Percentiles rank a stretch among this genome's conserved stretches.
These are phyloP conservation scores for Acanthurus lineatus DNA, from an alignment of 2,797 vertebrate species.

Conservation along the genomic window DNA sequence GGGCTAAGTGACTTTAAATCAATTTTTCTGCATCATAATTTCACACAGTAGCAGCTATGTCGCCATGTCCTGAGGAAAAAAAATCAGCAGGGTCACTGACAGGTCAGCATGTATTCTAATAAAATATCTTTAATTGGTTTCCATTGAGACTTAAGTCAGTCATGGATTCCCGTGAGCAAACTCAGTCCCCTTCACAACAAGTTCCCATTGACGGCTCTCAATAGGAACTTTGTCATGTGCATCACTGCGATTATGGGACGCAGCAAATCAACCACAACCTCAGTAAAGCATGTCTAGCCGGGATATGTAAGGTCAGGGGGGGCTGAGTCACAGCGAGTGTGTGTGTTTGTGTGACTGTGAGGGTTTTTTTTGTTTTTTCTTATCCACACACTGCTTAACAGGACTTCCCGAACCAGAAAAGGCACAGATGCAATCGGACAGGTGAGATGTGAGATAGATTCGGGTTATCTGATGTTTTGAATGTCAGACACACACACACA, in stretches of 20 bases:
- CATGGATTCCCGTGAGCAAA: conserved; percentile 74
- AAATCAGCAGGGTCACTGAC: conserved; percentile 57
- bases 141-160: conserved; percentile 66
- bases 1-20: conserved; percentile 45
- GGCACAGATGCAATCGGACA: conserved; percentile 58
- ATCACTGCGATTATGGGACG: conserved; percentile 65
- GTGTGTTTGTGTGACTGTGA: not conserved
- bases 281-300: conserved; percentile 55
- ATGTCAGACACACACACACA: not conserved
- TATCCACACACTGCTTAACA: conserved; percentile 31
- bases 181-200: conserved; percentile 60
- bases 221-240: conserved; percentile 80
- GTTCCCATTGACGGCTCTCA: conserved; percentile 74
- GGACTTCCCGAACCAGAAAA: conserved; percentile 44
- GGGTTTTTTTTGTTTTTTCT: conserved; percentile 8
- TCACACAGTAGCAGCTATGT: conserved; percentile 48
- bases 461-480: conserved; percentile 67
- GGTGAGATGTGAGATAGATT: conserved; percentile 52
- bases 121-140: conserved; percentile 77
- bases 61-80: conserved; percentile 55
- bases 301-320: conserved; percentile 68
- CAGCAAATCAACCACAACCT: conserved; percentile 66
- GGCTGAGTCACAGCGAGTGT: conserved; percentile 59
- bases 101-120: conserved; percentile 78
- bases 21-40: conserved; percentile 18